Conservation (phyloP, 2,888 invertebrate species). For the Elgonia sp. region DNA sequence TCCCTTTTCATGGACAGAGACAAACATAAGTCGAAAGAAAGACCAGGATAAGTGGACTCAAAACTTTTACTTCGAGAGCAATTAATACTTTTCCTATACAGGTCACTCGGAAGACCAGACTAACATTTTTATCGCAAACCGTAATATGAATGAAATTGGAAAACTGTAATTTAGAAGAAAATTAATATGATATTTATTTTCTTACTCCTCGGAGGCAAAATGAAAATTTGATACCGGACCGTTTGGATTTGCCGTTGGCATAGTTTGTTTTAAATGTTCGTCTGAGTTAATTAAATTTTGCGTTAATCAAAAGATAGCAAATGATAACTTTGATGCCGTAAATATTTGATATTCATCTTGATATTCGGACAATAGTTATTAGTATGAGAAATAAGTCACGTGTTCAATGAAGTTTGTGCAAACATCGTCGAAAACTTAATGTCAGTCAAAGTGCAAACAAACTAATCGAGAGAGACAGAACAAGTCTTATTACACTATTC, state of each 20-base stretch:
- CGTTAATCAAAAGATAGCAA: too few species aligned
- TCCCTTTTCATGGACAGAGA: slow-evolving; percentile 47
- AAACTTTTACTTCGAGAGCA: slow-evolving; percentile 61
- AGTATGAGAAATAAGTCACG: slow-evolving; percentile 57
- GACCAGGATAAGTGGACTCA: slow-evolving; percentile 43
- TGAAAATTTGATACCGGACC: not conserved
- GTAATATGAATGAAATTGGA: slow-evolving; percentile 62
- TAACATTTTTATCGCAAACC: slow-evolving; percentile 42
- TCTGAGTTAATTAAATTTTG: too few species aligned
- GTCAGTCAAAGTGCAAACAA: slow-evolving; percentile 47
- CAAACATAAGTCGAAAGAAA: slow-evolving; percentile 51
- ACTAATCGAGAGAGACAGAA: slow-evolving; percentile 14
- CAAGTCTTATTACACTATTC: slow-evolving; percentile 61
- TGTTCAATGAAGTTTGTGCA: slow-evolving; percentile 49
- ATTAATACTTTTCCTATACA: slow-evolving; percentile 65
- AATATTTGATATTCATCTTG: slow-evolving; percentile 31
- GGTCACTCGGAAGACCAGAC: slow-evolving; percentile 50
- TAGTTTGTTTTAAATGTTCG: not conserved
- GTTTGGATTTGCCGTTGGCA: not conserved
- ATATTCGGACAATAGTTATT: slow-evolving; percentile 19
- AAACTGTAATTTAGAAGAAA: slow-evolving; percentile 54
- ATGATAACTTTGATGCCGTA: not conserved
- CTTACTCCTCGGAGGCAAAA: slow-evolving; percentile 2
- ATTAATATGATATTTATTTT: slow-evolving; percentile 46
- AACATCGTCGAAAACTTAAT: slow-evolving; percentile 55